A percentile compares a stretch with the other conserved stretches of the same genome.
Evolutionary conservation across 2,113 vertebrate genomes (phyloP).

Genomic region (Typhlomys cinereus): DNA sequence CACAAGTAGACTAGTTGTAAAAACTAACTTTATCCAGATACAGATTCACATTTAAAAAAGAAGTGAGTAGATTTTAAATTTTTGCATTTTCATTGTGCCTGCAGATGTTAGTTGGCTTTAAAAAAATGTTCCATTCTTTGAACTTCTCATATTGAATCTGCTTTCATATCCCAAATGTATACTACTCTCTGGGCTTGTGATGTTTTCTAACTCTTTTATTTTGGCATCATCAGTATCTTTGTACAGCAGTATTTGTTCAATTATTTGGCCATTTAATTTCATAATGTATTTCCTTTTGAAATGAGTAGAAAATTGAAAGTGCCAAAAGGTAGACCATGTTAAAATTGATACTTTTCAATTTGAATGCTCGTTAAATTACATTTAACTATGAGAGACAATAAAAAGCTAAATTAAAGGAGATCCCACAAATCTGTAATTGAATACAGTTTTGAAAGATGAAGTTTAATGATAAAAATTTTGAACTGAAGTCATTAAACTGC

Average conservation of each 20-base stretch:
- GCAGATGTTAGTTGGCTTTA: not conserved
- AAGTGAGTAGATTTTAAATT: not conserved
- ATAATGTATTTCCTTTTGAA: conserved; percentile 47
- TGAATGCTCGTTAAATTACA: conserved; percentile 56
- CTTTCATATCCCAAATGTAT: conserved; percentile 33
- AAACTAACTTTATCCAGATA: not conserved
- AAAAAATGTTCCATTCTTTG: not conserved
- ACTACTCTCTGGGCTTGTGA: not conserved
- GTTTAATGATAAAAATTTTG: conserved; percentile 37
- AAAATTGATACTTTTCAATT: conserved; percentile 44
- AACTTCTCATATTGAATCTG: not conserved
- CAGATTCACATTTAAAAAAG: not conserved
- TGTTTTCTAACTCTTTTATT: not conserved
- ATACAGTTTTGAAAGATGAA: conserved; percentile 34
- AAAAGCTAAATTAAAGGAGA: conserved; percentile 25
- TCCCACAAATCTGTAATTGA: conserved; percentile 44
- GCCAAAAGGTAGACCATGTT: not conserved
- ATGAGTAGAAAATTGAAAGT: conserved; percentile 42
- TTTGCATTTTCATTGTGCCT: not conserved
- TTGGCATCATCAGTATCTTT: conserved; percentile 43
- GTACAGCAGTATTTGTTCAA: not conserved
- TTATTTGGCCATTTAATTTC: conserved; percentile 46
- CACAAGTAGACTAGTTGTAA: not conserved
- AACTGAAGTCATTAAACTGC: conserved; percentile 17
- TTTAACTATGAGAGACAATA: conserved; percentile 54